These are phyloP conservation scores for Noctua pronuba DNA, from an alignment of 2,888 invertebrate species.

Conservation along the genomic window DNA sequence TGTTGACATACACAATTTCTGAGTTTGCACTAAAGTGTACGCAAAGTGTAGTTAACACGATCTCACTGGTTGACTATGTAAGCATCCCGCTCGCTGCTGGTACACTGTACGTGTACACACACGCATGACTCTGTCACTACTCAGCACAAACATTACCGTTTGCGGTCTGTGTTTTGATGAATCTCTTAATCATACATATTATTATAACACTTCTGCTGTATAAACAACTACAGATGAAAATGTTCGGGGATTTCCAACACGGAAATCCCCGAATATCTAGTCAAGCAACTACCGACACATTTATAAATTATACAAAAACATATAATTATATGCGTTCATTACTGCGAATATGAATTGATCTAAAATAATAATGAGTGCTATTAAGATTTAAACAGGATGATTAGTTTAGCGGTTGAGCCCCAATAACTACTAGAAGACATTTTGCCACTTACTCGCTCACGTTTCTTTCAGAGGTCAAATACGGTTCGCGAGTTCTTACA, in stretches of 20 bases:
- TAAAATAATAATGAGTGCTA: not conserved
- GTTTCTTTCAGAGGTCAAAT: not conserved
- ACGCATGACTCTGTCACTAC: not conserved
- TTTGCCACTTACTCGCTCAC: too few species aligned
- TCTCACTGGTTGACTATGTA: constrained; percentile 6
- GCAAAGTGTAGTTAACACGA: not conserved
- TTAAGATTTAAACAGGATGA: not conserved
- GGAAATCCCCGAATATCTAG: too few species aligned
- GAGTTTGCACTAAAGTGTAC: not conserved
- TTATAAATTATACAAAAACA: not conserved
- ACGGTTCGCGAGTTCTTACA: not conserved
- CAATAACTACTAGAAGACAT: not conserved
- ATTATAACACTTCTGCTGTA: not conserved
- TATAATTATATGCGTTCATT: not conserved
- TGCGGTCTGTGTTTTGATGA: constrained; percentile 24
- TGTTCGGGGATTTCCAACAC: not conserved
- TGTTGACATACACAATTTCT: not conserved
- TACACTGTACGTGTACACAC: too few species aligned
- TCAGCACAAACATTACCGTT: not conserved
- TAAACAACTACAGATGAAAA: not conserved
- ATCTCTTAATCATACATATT: not conserved
- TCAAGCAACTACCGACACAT: not conserved
- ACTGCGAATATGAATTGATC: not conserved
- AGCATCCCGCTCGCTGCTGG: not conserved
- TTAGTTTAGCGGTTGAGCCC: not conserved